Base-by-base conservation (phyloP, 2,888 invertebrate species). In the Pelosia muscerda region DNA sequence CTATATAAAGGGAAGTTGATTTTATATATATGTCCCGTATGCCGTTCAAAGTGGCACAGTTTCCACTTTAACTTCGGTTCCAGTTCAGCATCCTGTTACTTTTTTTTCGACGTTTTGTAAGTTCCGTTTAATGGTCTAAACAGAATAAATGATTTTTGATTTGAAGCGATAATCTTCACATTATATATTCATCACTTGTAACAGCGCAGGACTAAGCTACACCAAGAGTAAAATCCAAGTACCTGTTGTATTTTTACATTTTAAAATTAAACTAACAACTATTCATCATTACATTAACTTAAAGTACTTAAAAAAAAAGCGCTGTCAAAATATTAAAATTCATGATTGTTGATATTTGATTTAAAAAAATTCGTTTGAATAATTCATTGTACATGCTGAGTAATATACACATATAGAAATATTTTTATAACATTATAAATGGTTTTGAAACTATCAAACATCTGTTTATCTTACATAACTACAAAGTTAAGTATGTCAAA, bases 371-470 rank as follows among this genome's bases (percentile, higher is more conserved):
- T 90, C 87, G 88, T 87, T 88, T 82, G 73, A 77, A 75, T 79
- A 81, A 83, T 88, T 89, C 88, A 88, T 90, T 90, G 88, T 88
- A 87, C 81, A 81, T 72, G 63, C 74, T 76, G 78, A 73, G 75
- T 82, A 70, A 79, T 73, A 71, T 62, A 66, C 58, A 73, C 60
- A 59, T 22, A 64, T 65, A 71, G 65, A 65, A 65, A 67, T 68
- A 74, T 72, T 72, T 55, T 54, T 38, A 57, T 66, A 66, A 70
- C 31, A 68, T 26, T 31, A 49, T 65, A 63, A 67, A 68, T 54
- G 60, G 55, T 57, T 28, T 26, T 64, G 65, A 65, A 65, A 66
- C 63, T 65, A 56, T 58, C 3, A 56, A 60, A 62, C 19, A 60
- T 61, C 22, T 55, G 60, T 38, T n/a, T 69, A 61, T 63, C 55